Percentiles rank a stretch among this genome's conserved stretches.
Evolutionary conservation across 1,140 invertebrate genomes (phyloP).

Genomic region (Arion vulgaris): DNA sequence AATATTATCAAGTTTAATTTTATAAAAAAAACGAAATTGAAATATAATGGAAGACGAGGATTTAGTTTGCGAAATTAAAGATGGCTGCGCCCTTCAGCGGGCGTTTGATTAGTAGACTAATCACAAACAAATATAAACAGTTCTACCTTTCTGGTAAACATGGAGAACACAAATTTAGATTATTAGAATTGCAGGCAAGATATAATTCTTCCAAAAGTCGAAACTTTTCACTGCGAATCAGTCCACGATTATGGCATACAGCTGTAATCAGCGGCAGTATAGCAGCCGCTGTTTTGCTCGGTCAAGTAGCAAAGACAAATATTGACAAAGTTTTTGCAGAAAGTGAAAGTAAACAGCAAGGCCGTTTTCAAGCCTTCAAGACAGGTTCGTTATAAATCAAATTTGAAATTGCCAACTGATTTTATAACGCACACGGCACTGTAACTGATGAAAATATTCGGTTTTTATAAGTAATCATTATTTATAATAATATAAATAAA

Average conservation of each 20-base stretch:
- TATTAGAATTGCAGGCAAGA: not conserved
- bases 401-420: too few species aligned
- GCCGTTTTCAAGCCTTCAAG: not conserved
- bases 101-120: not conserved
- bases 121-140: not conserved
- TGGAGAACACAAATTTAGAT: not conserved
- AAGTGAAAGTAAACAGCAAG: not conserved
- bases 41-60: too few species aligned
- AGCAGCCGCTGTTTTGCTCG: not conserved
- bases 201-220: not conserved
- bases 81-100: conserved; percentile 2
- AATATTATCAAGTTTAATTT: too few species aligned
- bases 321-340: not conserved
- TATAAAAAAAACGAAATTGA: too few species aligned
- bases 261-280: not conserved
- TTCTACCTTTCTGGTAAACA: not conserved
- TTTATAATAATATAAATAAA: too few species aligned
- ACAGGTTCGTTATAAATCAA: not conserved
- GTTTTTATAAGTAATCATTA: too few species aligned
- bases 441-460: too few species aligned
- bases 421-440: too few species aligned
- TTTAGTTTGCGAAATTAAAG: too few species aligned
- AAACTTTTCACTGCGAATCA: not conserved
- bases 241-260: not conserved
- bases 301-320: not conserved